These are phyloP conservation scores for Pseudorectes ferrugineus DNA, from an alignment of 2,113 vertebrate genomes.

Conservation along the genomic window DNA sequence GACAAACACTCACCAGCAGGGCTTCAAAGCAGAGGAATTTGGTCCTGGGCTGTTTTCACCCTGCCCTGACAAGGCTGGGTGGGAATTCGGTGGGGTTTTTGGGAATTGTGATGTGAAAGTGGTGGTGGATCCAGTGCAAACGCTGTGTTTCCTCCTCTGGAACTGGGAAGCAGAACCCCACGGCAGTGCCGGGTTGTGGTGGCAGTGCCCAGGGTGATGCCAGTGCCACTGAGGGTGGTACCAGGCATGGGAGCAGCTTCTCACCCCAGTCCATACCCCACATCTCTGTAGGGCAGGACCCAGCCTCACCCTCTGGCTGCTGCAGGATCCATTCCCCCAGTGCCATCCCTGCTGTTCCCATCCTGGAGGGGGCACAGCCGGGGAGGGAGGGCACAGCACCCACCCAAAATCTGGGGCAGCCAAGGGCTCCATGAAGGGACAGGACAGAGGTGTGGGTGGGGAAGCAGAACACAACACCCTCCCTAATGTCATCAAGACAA, in stretches of 20 bases:
- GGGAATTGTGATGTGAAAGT: neutral
- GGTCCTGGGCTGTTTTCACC: neutral
- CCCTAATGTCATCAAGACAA: accelerated
- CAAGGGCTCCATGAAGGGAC: accelerated
- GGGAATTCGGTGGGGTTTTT: accelerated
- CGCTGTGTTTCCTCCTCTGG: accelerated
- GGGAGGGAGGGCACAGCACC: neutral
- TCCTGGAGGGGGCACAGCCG: neutral
- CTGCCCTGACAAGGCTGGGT: neutral
- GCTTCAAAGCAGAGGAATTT: neutral
- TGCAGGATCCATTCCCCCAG: accelerated
- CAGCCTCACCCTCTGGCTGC: neutral
- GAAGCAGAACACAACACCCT: neutral
- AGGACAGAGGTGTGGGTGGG: neutral
- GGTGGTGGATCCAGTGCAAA: neutral
- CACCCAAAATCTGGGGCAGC: neutral
- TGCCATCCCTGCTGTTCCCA: accelerated
- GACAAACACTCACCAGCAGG: neutral
- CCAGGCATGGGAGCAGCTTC: neutral
- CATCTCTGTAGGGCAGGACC: neutral
- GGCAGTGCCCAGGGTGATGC: accelerated
- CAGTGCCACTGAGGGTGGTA: neutral
- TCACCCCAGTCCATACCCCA: neutral
- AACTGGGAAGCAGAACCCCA: neutral
- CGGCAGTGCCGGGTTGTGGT: accelerated